phyloP scores from a whole-genome alignment of 2,888 invertebrate species.

The Isoperla grammatica region DNA sequence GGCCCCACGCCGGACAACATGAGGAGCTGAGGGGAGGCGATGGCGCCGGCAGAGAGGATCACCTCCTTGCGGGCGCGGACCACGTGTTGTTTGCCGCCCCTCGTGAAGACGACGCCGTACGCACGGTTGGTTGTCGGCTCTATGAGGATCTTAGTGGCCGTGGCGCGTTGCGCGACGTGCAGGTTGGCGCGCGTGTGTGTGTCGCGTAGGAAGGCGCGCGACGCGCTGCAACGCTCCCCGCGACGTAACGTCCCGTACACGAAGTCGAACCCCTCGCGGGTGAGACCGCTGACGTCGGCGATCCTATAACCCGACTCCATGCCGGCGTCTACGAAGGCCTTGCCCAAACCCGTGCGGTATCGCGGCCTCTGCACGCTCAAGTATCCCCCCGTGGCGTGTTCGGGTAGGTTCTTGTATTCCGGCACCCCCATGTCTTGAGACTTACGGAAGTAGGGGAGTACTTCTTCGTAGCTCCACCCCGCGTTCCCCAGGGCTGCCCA shows the following conservation, averaged over 20 bases:
- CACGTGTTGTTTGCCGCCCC: constrained; percentile 50
- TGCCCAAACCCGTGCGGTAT: constrained; percentile 56
- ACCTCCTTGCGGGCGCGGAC: constrained; percentile 65
- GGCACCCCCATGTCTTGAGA: constrained; percentile 63
- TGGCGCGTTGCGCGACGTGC: constrained; percentile 62
- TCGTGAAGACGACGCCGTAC: constrained; percentile 63
- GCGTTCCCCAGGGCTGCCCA: constrained; percentile 74
- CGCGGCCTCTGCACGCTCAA: constrained; percentile 62
- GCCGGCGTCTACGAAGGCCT: constrained; percentile 61
- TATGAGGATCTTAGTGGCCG: constrained; percentile 62
- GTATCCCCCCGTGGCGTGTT: constrained; percentile 62
- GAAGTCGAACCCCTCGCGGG: constrained; percentile 60
- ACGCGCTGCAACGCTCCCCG: constrained; percentile 71
- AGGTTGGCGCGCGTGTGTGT: constrained; percentile 59
- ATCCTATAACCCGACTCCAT: constrained; percentile 62
- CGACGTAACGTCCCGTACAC: constrained; percentile 64
- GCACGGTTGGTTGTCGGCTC: constrained; percentile 55
- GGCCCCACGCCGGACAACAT: constrained; percentile 83
- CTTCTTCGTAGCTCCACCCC: constrained; percentile 72
- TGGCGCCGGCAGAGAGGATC: constrained; percentile 71
- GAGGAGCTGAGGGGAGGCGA: constrained; percentile 79
- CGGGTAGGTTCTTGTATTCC: constrained; percentile 55
- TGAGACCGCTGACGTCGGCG: constrained; percentile 52
- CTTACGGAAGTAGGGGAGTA: constrained; percentile 72
- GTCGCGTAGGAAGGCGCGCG: constrained; percentile 71